Evolutionary conservation across 2,113 vertebrate genomes (phyloP).

Genomic region (Psophia crepitans): DNA sequence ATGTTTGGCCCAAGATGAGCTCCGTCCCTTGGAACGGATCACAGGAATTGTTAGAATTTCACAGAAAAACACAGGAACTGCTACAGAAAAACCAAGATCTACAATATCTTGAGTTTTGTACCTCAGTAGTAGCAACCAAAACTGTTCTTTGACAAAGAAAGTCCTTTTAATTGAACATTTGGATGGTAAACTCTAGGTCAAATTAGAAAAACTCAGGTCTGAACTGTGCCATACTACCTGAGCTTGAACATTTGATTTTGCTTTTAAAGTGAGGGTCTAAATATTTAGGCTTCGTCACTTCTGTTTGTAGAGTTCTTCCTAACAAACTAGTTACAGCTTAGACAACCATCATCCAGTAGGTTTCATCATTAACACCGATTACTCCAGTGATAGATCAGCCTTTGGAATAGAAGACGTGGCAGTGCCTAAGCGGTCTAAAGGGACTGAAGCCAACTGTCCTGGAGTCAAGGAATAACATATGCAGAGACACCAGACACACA

Average conservation of each 20-base stretch:
- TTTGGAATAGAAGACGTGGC: neutral
- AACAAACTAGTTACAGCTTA: neutral
- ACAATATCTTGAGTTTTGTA: neutral
- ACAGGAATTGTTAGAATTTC: neutral
- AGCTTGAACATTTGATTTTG: neutral
- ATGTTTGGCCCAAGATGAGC: neutral
- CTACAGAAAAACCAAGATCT: neutral
- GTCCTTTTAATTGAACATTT: neutral
- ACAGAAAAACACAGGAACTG: neutral
- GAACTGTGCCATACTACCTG: neutral
- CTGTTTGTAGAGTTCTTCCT: neutral
- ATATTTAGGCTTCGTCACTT: neutral
- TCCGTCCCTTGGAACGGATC: neutral
- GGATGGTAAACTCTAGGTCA: neutral
- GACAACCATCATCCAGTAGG: neutral
- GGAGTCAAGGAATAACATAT: neutral
- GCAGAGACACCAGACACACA: neutral
- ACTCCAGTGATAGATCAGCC: neutral
- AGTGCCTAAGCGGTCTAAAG: neutral
- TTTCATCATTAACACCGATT: neutral
- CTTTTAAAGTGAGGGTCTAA: neutral
- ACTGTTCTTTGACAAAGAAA: neutral
- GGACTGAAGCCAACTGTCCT: neutral
- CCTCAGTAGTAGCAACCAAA: neutral
- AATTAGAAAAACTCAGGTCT: neutral